Conservation (phyloP, 2,888 invertebrate genomes). For the Chloroclysta siterata region DNA sequence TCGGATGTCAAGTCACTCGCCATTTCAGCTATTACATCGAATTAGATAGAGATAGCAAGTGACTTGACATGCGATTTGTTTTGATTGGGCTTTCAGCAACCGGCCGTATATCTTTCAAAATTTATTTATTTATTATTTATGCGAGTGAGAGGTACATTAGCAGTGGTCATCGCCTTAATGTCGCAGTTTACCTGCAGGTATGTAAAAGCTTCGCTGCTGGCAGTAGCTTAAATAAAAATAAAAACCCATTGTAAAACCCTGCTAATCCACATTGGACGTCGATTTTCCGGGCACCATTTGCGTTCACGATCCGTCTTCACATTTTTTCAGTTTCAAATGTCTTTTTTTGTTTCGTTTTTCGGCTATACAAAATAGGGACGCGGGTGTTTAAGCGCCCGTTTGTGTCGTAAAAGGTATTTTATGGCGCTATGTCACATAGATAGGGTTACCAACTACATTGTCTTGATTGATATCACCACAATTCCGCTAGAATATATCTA, state of each 20-base stretch:
- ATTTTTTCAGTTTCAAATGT: slow-evolving; percentile 40
- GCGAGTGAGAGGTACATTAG: too few species aligned
- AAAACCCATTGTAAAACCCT: slow-evolving; percentile 23
- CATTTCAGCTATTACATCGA: too few species aligned
- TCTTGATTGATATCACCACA: slow-evolving; percentile 37
- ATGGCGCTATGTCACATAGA: slow-evolving; percentile 49
- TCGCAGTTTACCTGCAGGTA: too few species aligned
- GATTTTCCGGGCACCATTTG: slow-evolving; percentile 38
- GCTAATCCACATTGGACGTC: slow-evolving; percentile 20
- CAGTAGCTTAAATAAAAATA: background rate
- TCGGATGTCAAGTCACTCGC: too few species aligned
- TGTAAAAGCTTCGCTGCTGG: background rate
- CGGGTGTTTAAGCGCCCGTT: slow-evolving; percentile 63
- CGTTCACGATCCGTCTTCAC: slow-evolving; percentile 40
- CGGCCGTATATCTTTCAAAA: too few species aligned
- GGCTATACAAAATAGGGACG: slow-evolving; percentile 55
- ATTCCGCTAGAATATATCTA: slow-evolving; percentile 17
- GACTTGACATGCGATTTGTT: too few species aligned
- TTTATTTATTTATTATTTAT: too few species aligned
- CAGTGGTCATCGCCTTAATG: too few species aligned
- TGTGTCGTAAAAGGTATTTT: slow-evolving; percentile 64
- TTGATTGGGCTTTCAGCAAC: too few species aligned
- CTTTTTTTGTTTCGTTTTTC: slow-evolving; percentile 48
- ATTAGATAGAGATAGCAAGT: too few species aligned
- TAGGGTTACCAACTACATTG: slow-evolving; percentile 33